Percentiles rank a stretch among this genome's conserved stretches.
Evolutionary conservation across 1,140 invertebrate species (phyloP).

Genomic region (Dryas iulia): DNA sequence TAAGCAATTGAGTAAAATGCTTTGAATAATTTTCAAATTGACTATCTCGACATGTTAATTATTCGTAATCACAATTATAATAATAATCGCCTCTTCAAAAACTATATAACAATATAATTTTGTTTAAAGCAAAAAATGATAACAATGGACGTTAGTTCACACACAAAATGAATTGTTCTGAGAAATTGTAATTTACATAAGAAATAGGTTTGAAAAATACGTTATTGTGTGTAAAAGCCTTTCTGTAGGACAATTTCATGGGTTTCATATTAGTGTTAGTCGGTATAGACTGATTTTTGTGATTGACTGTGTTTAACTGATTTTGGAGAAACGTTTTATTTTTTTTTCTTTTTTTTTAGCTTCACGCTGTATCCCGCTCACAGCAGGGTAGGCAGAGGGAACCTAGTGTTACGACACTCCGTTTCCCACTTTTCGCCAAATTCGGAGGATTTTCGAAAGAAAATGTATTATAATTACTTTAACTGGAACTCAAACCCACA

Average conservation of each 20-base stretch:
- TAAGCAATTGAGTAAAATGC: not conserved
- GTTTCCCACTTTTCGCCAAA: too few species aligned
- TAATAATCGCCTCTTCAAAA: not conserved
- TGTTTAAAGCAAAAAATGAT: not conserved
- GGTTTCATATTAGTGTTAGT: too few species aligned
- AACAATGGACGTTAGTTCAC: slow-evolving; percentile 13
- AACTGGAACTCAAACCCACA: too few species aligned
- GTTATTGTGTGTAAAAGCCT: not conserved
- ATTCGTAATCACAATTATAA: slow-evolving; percentile 4
- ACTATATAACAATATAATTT: slow-evolving; percentile 14
- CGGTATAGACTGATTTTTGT: too few species aligned
- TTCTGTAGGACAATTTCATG: not conserved
- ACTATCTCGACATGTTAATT: slow-evolving; percentile 5
- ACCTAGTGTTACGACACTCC: too few species aligned
- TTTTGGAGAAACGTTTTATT: too few species aligned
- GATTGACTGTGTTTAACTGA: too few species aligned
- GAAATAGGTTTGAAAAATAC: not conserved
- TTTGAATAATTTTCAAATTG: not conserved
- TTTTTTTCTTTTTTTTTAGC: not conserved
- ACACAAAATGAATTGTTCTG: slow-evolving; percentile 11
- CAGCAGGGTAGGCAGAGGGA: too few species aligned
- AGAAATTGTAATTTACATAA: slow-evolving; percentile 1
- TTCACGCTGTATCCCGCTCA: not conserved
- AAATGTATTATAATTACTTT: too few species aligned
- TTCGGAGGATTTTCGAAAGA: too few species aligned